These are phyloP conservation scores for Nannoperca australis DNA, from an alignment of 2,797 vertebrate species.

Conservation along the genomic window DNA sequence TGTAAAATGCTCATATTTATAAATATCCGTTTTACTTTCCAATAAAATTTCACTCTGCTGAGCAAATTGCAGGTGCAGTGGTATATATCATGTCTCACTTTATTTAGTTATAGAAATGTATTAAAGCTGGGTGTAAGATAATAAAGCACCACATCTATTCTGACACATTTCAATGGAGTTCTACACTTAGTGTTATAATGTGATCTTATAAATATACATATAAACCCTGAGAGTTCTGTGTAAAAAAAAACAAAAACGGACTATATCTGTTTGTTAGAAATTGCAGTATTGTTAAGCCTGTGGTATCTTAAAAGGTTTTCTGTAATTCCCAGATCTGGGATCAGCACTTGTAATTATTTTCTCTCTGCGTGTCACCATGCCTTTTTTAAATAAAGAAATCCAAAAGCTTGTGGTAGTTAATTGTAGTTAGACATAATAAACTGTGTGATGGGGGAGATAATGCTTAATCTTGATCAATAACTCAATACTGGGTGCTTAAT, in stretches of 20 bases:
- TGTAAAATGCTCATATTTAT: slow-evolving; percentile 69
- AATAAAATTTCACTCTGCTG: slow-evolving; percentile 42
- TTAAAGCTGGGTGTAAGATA: slow-evolving; percentile 51
- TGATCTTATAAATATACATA: slow-evolving; percentile 56
- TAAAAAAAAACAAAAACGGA: slow-evolving; percentile 3
- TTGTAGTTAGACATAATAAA: not conserved
- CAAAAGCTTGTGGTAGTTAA: not conserved
- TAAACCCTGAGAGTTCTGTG: slow-evolving; percentile 37
- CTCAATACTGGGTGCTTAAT: not conserved
- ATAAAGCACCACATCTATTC: slow-evolving; percentile 52
- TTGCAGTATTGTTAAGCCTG: slow-evolving; percentile 26
- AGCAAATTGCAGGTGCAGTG: slow-evolving; percentile 45
- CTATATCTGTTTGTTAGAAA: slow-evolving; percentile 17
- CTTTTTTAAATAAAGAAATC: slow-evolving; percentile 67
- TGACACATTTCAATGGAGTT: slow-evolving; percentile 27
- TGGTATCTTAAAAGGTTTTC: slow-evolving; percentile 30
- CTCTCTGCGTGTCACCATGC: slow-evolving; percentile 41
- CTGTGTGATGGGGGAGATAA: not conserved
- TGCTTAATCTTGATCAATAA: not conserved
- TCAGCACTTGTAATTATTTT: slow-evolving; percentile 44
- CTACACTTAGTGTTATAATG: slow-evolving; percentile 38
- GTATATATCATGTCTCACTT: slow-evolving; percentile 55
- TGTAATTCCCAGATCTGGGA: slow-evolving; percentile 34
- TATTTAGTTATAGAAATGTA: slow-evolving; percentile 57
- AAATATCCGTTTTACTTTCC: slow-evolving; percentile 42